Percentiles rank a stretch among this genome's conserved stretches.
Evolutionary conservation across 2,113 vertebrate genomes (phyloP).

Genomic region (Trochalopteron elliotii): DNA sequence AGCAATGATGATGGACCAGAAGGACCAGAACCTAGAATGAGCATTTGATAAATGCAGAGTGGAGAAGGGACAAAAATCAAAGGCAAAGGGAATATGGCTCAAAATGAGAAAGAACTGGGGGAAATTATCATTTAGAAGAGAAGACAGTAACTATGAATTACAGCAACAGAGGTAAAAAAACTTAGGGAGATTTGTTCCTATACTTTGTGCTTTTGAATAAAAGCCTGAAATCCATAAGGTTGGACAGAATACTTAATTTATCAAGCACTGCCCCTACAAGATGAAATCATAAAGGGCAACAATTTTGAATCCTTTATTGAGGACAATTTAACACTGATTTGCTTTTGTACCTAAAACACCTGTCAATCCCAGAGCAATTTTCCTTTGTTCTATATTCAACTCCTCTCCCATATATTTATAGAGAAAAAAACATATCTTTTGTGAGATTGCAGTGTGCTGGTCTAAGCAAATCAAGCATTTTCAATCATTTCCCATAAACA

Average conservation of each 20-base stretch:
- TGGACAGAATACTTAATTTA: background rate
- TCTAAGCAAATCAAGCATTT: conserved; percentile 2
- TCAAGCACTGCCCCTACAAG: background rate
- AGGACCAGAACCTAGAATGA: background rate
- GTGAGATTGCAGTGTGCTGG: background rate
- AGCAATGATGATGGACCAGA: background rate
- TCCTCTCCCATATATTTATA: background rate
- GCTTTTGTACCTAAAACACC: background rate
- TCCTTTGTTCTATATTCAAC: background rate
- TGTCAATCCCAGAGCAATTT: background rate
- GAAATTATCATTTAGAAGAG: background rate
- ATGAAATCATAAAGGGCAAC: background rate
- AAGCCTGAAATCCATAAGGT: background rate
- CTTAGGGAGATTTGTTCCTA: background rate
- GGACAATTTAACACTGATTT: background rate
- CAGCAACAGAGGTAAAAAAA: background rate
- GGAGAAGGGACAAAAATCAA: background rate
- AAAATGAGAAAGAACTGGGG: background rate
- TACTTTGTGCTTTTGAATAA: background rate
- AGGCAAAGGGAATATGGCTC: background rate
- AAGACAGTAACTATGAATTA: background rate
- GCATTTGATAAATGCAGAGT: background rate
- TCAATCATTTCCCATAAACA: background rate
- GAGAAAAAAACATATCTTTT: background rate
- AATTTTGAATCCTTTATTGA: background rate